Base-by-base conservation (phyloP, 2,888 invertebrate species). In the Dioctria rufipes region DNA sequence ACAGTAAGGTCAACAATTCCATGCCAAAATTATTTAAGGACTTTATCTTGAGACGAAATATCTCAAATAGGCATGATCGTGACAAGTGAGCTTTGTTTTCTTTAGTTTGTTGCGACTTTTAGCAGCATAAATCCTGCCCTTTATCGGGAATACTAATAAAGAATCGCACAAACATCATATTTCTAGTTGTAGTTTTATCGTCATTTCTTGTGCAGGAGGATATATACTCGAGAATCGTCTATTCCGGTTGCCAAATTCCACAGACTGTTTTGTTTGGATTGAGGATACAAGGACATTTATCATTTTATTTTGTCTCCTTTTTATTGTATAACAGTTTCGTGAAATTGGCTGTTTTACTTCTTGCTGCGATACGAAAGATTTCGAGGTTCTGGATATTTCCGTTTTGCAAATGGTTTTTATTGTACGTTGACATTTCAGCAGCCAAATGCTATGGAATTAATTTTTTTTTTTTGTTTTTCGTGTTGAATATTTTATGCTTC, bases 21-120 rank as follows among this genome's bases (percentile, higher is more conserved):
- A 46, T 67, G 67, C 67, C 67, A 67, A 67, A 25, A 67, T 67
- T 67, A 67, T 67, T 67, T 67, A 46, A 13, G 67, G 46, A 67
- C 42, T 67, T 40, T 67, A 46, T 67, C 67, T 40, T 43, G 67
- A 67, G 67, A 11, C 5, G 8, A 46, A 46, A 46, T 46, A 46
- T 46, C 46, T 6, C 46, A 46, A 46, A 46, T 46, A 46, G 46
- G 46, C 46, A 46, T 46, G 46, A 6, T 46, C 46, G 46, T 46
- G 46, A 46, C 46, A 46, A 46, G 46, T 2, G 2, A 9, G 40
- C 65, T 46, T 67, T 67, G 67, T 67, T 49, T 49, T 25, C 66
- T 43, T 8, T 46, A 0, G 25, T 25, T 25, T 25, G 25, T 25
- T 25, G 46, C 25, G 46, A 43, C 46, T 67, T 43, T 43, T 67